Evolutionary conservation across 2,888 invertebrate species (phyloP).

Genomic region (Beris morrisii): DNA sequence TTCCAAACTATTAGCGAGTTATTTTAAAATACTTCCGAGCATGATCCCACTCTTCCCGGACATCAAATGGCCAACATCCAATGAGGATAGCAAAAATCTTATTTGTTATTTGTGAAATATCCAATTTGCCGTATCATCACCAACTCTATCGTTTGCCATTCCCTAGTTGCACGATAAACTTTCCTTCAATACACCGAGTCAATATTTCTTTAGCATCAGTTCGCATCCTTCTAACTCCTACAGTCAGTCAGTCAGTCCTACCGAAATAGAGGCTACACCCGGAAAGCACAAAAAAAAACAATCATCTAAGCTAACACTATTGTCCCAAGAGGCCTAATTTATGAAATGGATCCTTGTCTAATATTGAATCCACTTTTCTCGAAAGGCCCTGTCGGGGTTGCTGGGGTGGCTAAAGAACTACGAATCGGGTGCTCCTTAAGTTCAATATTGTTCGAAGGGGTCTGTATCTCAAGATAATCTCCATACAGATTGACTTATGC

Average conservation of each 20-base stretch:
- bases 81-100: too few relatives aligned
- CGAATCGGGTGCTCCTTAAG: neutral
- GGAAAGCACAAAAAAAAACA: neutral
- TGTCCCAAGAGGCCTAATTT: slow-evolving; percentile 26
- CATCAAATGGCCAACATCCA: too few relatives aligned
- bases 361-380: slow-evolving; percentile 30
- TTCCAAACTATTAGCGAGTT: too few relatives aligned
- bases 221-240: neutral
- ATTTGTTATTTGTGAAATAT: too few relatives aligned
- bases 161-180: too few relatives aligned
- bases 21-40: too few relatives aligned
- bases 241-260: neutral
- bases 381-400: neutral
- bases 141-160: too few relatives aligned
- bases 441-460: neutral
- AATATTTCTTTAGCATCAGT: slow-evolving; percentile 23
- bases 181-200: slow-evolving; percentile 1
- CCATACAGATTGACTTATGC: slow-evolving; percentile 16
- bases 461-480: neutral
- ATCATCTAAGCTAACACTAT: slow-evolving; percentile 30
- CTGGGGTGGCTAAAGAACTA: neutral
- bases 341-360: slow-evolving; percentile 29
- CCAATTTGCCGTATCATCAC: too few relatives aligned
- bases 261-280: neutral
- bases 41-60: too few relatives aligned